A percentile compares a stretch with the other conserved stretches of the same genome.
phyloP scores from a whole-genome alignment of 92 coral and sea anemone genomes.

The Bergia puertoricense region DNA sequence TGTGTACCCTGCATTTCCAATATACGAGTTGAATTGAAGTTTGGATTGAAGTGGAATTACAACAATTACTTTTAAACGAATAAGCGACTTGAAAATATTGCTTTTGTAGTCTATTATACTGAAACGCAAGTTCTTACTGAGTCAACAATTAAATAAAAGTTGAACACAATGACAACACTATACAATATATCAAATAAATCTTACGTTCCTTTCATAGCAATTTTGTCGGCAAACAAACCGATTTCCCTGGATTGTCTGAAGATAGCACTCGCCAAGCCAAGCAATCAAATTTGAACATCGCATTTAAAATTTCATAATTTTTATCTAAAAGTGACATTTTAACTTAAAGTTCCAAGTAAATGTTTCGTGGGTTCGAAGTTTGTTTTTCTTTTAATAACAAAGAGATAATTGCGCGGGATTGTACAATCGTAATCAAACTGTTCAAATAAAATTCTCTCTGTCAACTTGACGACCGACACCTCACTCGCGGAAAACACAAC shows the following conservation, averaged over 20 bases:
- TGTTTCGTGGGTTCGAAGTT: neutral
- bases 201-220: slow-evolving; percentile 1
- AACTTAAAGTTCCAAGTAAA: neutral
- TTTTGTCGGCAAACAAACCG: neutral
- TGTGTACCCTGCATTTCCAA: too few species aligned
- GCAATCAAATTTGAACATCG: neutral
- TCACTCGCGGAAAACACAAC: neutral
- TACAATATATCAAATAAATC: neutral
- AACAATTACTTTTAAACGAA: neutral
- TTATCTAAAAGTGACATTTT: neutral
- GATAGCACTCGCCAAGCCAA: neutral
- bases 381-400: neutral
- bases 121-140: too few species aligned
- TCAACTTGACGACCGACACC: neutral
- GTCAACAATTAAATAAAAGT: neutral
- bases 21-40: neutral
- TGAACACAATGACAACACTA: neutral
- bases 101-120: slow-evolving; percentile 13
- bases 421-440: slow-evolving; percentile 4
- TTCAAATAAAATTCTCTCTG: neutral
- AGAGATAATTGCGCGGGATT: neutral
- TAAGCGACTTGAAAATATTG: neutral
- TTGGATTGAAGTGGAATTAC: neutral
- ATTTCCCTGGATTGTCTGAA: neutral
- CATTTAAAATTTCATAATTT: neutral